A percentile compares a stretch with the other conserved stretches of the same genome.
These are phyloP conservation scores for Caenorhabditis plicata DNA, from an alignment of 2,888 invertebrate genomes.

Conservation along the genomic window DNA sequence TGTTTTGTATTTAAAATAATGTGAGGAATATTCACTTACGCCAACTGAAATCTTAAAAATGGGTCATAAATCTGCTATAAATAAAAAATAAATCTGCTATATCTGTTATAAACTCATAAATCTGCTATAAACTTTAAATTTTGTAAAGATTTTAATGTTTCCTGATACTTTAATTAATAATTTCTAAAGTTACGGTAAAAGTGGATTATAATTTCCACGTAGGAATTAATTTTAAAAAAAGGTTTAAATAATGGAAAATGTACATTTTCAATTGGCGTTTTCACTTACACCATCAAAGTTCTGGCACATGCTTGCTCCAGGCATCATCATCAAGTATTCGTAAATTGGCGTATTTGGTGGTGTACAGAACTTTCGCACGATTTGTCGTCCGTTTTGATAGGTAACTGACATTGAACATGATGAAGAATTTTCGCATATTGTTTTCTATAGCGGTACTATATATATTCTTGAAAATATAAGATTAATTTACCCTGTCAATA, in stretches of 20 bases:
- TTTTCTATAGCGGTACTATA: constrained; percentile 9
- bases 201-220: too few relatives aligned
- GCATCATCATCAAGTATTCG: constrained; percentile 59
- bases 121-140: too few relatives aligned
- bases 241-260: not conserved
- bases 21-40: too few relatives aligned
- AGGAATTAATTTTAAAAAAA: too few relatives aligned
- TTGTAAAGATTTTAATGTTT: not conserved
- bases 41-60: too few relatives aligned
- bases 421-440: constrained; percentile 25
- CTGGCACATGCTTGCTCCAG: constrained; percentile 58
- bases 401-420: constrained; percentile 42
- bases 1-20: too few relatives aligned
- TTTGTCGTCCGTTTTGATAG: constrained; percentile 20
- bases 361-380: constrained; percentile 61
- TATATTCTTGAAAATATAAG: not conserved
- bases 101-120: too few relatives aligned
- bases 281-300: constrained; percentile 51
- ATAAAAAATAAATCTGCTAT: too few relatives aligned
- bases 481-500: constrained; percentile 40
- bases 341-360: constrained; percentile 56
- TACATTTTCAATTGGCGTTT: not conserved
- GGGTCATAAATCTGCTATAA: too few relatives aligned
- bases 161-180: too few relatives aligned
- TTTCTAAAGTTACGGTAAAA: too few relatives aligned